Conservation (phyloP, 2,888 invertebrate species). For the Gastracanthus pulcherrimus region DNA sequence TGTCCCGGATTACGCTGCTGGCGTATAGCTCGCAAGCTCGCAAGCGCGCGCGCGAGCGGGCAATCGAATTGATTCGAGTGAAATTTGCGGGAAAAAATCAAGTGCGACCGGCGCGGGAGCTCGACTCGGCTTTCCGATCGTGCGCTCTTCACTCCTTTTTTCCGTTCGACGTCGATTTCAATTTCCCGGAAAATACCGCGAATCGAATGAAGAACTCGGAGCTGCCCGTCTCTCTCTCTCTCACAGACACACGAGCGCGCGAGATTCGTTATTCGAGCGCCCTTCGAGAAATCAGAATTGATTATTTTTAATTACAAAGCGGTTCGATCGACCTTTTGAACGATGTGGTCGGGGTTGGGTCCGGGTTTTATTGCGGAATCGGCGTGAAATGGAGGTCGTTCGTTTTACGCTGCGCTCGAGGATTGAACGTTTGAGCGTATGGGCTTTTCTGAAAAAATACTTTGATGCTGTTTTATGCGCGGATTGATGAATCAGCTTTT, state of each 20-base stretch:
- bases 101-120: background rate
- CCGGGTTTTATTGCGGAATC: no score
- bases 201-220: conserved; percentile 28
- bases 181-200: conserved; percentile 45
- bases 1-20: conserved; percentile 34
- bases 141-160: background rate
- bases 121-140: background rate
- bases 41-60: background rate
- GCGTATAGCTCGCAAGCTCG: no score
- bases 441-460: no score
- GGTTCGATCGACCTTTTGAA: background rate
- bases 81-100: conserved; percentile 44
- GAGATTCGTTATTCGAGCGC: background rate
- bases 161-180: conserved; percentile 40
- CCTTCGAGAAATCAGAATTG: conserved; percentile 45
- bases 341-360: background rate
- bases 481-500: no score
- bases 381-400: no score
- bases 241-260: background rate
- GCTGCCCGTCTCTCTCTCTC: background rate
- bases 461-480: no score
- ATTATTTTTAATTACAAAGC: conserved; percentile 47
- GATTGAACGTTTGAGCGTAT: no score
- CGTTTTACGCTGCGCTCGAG: no score
- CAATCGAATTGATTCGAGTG: conserved; percentile 45